A percentile compares a stretch with the other conserved stretches of the same genome.
Evolutionary conservation across 1,140 invertebrate species (phyloP).

Genomic region (Antheraea mylitta): DNA sequence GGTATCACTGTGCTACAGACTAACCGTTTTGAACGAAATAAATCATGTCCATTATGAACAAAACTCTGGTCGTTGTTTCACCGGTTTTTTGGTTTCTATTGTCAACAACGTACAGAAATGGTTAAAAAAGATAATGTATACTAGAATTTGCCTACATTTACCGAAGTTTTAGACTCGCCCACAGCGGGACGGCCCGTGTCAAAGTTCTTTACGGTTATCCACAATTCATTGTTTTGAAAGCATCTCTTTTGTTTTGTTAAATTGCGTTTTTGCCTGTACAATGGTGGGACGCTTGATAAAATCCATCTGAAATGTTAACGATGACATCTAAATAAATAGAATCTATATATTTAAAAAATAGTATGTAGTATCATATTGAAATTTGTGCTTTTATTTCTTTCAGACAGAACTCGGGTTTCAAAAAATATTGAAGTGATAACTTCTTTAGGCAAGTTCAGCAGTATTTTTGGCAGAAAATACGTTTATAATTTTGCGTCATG

Average conservation of each 20-base stretch:
- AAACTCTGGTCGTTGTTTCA: background rate
- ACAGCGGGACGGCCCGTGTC: slow-evolving; percentile 15
- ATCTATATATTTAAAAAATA: no score
- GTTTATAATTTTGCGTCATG: no score
- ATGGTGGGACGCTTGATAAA: background rate
- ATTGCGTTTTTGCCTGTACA: slow-evolving; percentile 6
- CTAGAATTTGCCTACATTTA: slow-evolving; percentile 18
- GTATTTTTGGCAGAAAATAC: no score
- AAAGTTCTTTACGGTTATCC: slow-evolving; percentile 19
- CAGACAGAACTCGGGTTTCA: no score
- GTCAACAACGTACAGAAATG: slow-evolving; percentile 12
- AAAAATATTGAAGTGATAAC: no score
- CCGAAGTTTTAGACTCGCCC: slow-evolving; percentile 19
- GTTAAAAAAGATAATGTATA: slow-evolving; percentile 20
- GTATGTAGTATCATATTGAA: no score
- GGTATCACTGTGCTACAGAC: no score
- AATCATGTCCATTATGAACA: slow-evolving; percentile 6
- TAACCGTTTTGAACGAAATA: slow-evolving; percentile 11
- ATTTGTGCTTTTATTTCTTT: no score
- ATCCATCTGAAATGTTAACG: background rate
- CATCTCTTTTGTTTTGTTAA: slow-evolving; percentile 17
- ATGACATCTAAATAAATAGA: background rate
- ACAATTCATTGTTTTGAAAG: slow-evolving; percentile 11
- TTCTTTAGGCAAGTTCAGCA: no score
- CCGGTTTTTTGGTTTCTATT: slow-evolving; percentile 14